Evolutionary conservation across 1,140 invertebrate species (phyloP).

Genomic region (Ptiloglossa arizonensis): DNA sequence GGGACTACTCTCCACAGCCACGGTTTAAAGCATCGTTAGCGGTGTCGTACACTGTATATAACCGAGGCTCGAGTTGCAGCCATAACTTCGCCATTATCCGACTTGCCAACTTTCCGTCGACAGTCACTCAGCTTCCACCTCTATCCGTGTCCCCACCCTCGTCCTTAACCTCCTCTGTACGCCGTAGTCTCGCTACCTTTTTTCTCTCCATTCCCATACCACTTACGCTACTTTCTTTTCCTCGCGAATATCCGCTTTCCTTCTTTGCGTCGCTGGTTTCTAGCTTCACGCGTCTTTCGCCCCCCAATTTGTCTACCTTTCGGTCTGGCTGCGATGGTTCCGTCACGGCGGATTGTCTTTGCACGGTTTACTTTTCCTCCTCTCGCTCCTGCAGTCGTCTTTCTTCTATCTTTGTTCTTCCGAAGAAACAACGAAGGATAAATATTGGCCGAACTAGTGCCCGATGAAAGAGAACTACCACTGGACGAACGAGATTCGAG

Average conservation of each 20-base stretch:
- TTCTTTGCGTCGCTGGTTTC: background rate
- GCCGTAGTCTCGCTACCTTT: too few relatives aligned
- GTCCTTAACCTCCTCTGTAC: background rate
- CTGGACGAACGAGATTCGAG: background rate
- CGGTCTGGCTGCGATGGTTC: background rate
- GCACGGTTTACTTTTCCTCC: conserved; percentile 18
- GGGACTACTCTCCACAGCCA: background rate
- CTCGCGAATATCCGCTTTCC: conserved; percentile 15
- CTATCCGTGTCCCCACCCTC: background rate
- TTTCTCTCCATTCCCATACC: background rate
- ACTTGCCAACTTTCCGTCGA: conserved; percentile 69
- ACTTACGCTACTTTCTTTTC: too few relatives aligned
- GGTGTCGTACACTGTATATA: conserved; percentile 56
- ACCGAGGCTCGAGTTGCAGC: conserved; percentile 45
- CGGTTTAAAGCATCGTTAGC: conserved; percentile 69
- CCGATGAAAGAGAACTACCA: background rate
- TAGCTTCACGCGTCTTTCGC: background rate
- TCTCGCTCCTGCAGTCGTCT: background rate
- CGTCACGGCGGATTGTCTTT: background rate
- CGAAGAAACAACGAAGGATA: conserved; percentile 18
- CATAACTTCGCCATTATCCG: conserved; percentile 75
- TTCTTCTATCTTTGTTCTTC: conserved; percentile 1
- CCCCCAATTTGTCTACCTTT: background rate
- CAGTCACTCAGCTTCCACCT: conserved; percentile 30
- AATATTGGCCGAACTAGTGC: conserved; percentile 27